Conservation (phyloP, 2,797 vertebrate species). For the Enteromius unitaeniatus region DNA sequence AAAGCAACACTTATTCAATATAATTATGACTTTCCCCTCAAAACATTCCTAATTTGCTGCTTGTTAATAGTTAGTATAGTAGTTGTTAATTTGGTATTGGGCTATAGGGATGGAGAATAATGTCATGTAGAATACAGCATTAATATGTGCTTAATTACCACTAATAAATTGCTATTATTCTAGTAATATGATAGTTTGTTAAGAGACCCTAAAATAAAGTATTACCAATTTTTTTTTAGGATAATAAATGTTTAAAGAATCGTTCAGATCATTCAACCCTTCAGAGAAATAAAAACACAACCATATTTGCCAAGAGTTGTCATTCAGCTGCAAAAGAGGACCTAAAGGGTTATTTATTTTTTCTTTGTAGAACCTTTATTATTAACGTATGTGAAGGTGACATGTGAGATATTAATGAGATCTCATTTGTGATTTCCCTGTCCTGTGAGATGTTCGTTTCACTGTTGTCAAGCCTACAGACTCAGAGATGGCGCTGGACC, state of each 20-base stretch:
- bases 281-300: neutral
- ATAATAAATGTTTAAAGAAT: neutral
- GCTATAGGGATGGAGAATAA: too few relatives aligned
- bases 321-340: neutral
- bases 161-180: too few relatives aligned
- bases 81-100: too few relatives aligned
- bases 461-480: slow-evolving; percentile 38
- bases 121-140: too few relatives aligned
- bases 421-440: neutral
- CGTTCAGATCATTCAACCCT: neutral
- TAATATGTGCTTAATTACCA: too few relatives aligned
- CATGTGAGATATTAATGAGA: neutral
- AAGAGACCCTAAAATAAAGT: too few relatives aligned
- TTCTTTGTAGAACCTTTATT: neutral
- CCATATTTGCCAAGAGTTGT: neutral
- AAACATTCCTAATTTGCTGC: too few relatives aligned
- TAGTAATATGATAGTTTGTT: too few relatives aligned
- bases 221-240: neutral
- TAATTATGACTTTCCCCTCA: too few relatives aligned
- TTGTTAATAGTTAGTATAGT: too few relatives aligned
- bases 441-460: neutral
- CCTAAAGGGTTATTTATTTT: too few relatives aligned
- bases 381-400: neutral
- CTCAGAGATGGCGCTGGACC: slow-evolving; percentile 4
- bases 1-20: too few relatives aligned